Percentiles rank a stretch among this genome's conserved stretches.
These are phyloP conservation scores for Xestia sexstrigata DNA, from an alignment of 2,888 invertebrate genomes.

Conservation along the genomic window DNA sequence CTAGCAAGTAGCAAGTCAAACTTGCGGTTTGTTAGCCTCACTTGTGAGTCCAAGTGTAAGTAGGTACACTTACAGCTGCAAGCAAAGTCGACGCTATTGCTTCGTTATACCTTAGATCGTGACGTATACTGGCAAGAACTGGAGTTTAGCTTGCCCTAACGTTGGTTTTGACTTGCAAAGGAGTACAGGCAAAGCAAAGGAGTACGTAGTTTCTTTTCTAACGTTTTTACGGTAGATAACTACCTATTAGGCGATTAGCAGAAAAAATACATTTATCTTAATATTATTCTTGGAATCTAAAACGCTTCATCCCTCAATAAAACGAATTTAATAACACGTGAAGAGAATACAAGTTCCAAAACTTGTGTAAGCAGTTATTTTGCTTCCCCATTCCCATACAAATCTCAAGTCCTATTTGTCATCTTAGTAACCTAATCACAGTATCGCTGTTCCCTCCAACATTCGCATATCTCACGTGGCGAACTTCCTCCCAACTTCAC, in stretches of 20 bases:
- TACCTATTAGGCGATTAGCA: background rate
- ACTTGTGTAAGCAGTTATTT: background rate
- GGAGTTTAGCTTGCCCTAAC: conserved; percentile 18
- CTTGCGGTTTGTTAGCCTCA: conserved; percentile 39
- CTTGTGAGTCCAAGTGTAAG: conserved; percentile 5
- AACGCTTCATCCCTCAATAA: background rate
- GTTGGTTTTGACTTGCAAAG: background rate
- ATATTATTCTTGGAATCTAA: background rate
- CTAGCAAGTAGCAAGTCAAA: conserved; percentile 7
- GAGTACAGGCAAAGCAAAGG: too few relatives aligned
- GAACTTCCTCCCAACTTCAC: conserved; percentile 23
- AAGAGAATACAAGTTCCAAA: background rate
- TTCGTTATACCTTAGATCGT: conserved; percentile 19
- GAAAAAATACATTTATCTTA: background rate
- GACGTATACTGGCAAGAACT: conserved; percentile 1
- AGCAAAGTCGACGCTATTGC: conserved; percentile 14
- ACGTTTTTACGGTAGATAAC: too few relatives aligned
- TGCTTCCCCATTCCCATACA: background rate
- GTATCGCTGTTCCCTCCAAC: background rate
- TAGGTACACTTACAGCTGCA: conserved; percentile 12
- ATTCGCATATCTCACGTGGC: background rate
- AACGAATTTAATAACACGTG: background rate
- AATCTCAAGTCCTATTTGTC: background rate
- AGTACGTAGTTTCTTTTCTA: too few relatives aligned
- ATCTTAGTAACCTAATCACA: background rate